Evolutionary conservation across 2,113 vertebrate genomes (phyloP).

Genomic region (Platysternon megacephalum): DNA sequence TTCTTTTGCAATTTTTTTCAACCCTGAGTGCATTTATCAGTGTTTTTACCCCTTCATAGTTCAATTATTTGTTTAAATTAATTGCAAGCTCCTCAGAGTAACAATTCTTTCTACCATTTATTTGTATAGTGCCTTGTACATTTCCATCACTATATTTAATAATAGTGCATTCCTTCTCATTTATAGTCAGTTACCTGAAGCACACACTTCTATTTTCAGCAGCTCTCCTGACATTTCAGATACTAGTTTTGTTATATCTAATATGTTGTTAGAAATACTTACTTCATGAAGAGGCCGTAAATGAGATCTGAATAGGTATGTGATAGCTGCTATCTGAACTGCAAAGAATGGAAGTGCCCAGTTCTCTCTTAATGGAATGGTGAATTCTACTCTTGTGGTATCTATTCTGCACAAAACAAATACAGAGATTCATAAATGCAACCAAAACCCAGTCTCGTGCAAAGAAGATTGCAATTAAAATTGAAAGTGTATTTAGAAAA

Average conservation of each 20-base stretch:
- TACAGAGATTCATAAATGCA: neutral
- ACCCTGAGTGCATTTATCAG: neutral
- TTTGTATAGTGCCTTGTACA: neutral
- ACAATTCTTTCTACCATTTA: neutral
- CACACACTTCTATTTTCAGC: neutral
- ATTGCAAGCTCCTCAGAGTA: neutral
- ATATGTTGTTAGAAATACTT: constrained; percentile 51
- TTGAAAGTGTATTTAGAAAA: neutral
- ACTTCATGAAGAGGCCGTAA: constrained; percentile 87
- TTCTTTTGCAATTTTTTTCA: neutral
- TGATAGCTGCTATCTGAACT: constrained; percentile 90
- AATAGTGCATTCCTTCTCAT: neutral
- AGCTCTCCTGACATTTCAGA: neutral
- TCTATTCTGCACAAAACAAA: constrained; percentile 85
- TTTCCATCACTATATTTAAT: neutral
- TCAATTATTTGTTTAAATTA: neutral
- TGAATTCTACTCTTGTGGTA: constrained; percentile 97
- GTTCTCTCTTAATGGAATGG: constrained; percentile 96
- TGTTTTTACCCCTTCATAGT: neutral
- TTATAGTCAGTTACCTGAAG: neutral
- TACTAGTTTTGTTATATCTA: neutral
- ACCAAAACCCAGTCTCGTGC: neutral
- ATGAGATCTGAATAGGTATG: constrained; percentile 87
- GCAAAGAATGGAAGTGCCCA: constrained; percentile 97
- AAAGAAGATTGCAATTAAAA: neutral